phyloP scores from a whole-genome alignment of 2,888 invertebrate genomes.

The Heteromyza rotundicornis region DNA sequence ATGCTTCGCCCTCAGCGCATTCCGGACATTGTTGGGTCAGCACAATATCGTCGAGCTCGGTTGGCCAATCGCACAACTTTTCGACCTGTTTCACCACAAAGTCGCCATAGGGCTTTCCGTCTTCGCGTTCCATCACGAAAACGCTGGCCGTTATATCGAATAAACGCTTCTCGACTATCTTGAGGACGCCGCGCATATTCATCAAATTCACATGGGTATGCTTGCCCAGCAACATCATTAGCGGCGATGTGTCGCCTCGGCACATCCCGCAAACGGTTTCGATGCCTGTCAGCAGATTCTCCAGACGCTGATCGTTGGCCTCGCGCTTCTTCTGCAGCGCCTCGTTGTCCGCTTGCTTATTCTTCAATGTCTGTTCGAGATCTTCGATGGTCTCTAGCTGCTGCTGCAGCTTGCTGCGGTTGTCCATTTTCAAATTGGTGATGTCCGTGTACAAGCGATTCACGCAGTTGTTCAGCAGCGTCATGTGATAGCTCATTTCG shows the following conservation, averaged over 20 bases:
- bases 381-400: conserved; percentile 46
- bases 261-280: conserved; percentile 60
- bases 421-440: conserved; percentile 41
- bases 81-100: conserved; percentile 54
- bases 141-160: conserved; percentile 66
- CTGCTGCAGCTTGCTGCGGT: conserved; percentile 40
- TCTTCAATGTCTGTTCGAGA: conserved; percentile 41
- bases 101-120: conserved; percentile 32
- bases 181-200: conserved; percentile 66
- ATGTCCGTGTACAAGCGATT: conserved; percentile 56
- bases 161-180: conserved; percentile 65
- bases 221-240: conserved; percentile 66
- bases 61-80: conserved; percentile 55
- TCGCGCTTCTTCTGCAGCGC: conserved; percentile 36
- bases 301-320: conserved; percentile 43
- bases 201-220: conserved; percentile 67
- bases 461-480: conserved; percentile 52
- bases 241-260: conserved; percentile 64
- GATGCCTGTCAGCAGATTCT: conserved; percentile 47
- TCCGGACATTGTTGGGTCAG: conserved; percentile 61
- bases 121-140: conserved; percentile 56
- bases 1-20: conserved; percentile 61
- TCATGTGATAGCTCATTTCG: conserved; percentile 59
- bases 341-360: conserved; percentile 41
- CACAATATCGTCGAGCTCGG: conserved; percentile 64